Percentiles rank a stretch among this genome's conserved stretches.
Evolutionary conservation across 2,797 vertebrate genomes (phyloP).

Genomic region (Oreochromis grahami): DNA sequence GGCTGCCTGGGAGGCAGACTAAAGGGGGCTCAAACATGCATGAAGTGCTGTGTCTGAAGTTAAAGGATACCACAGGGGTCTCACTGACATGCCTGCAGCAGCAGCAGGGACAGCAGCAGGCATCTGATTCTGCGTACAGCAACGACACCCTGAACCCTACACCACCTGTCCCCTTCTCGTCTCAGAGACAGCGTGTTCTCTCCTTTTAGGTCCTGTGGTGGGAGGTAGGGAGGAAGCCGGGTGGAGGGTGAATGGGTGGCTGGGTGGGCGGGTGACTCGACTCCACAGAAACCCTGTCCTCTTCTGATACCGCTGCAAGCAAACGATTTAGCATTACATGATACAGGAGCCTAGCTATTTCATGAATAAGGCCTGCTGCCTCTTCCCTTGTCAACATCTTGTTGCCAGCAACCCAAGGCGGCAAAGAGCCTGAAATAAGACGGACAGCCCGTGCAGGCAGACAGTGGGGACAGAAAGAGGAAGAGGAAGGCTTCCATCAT

Average conservation of each 20-base stretch:
- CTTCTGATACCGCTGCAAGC: constrained; percentile 3
- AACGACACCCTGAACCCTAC: constrained; percentile 59
- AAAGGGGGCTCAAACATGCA: constrained; percentile 31
- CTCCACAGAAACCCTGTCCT: constrained; percentile 16
- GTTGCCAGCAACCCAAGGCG: constrained; percentile 9
- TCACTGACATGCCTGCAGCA: constrained; percentile 43
- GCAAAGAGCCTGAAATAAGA: constrained; percentile 35
- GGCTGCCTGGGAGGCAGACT: constrained; percentile 5
- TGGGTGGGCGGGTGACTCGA: constrained; percentile 20
- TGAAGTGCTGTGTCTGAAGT: constrained; percentile 74
- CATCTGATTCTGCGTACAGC: constrained; percentile 65
- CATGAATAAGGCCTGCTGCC: constrained; percentile 16
- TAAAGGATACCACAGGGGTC: constrained; percentile 66
- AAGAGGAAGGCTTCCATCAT: constrained; percentile 60
- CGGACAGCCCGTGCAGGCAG: constrained; percentile 17
- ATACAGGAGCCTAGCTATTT: constrained; percentile 14
- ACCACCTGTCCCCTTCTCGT: constrained; percentile 86
- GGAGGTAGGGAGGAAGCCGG: constrained; percentile 35
- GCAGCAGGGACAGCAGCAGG: constrained; percentile 15
- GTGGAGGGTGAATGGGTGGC: constrained; percentile 21
- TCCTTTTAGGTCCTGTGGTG: constrained; percentile 83
- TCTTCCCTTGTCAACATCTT: constrained; percentile 51
- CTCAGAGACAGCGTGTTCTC: constrained; percentile 78
- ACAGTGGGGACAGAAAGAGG: neutral
- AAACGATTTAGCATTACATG: constrained; percentile 11